Evolutionary conservation across 2,888 invertebrate species (phyloP), one percentile per base, ranked within the genome.

Genomic region (Monopis laevigella): DNA sequence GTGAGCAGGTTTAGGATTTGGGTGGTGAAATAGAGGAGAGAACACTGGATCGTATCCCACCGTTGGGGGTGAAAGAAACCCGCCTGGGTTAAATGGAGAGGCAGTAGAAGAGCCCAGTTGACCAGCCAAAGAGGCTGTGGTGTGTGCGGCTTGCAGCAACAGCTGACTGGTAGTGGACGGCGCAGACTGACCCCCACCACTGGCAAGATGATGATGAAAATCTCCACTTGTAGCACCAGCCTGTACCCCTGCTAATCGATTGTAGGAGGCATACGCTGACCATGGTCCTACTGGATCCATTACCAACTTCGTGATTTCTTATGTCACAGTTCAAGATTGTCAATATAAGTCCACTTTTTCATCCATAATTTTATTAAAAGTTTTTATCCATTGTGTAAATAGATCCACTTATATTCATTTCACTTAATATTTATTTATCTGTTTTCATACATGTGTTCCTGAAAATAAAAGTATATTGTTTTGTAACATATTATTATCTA

Each of bases 211-310:
- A 69, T 86, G 86, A 73, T 89, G 84, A 67, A 86, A 83, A 66
- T 87, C 85, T 57, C 86, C 84, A 70, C 85, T 82, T 60, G 86
- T 81, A 66, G 88, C 80, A 65, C 87, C 84, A 56, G 88, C 83
- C 65, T 87, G 87, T 52, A 87, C 86, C 55, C 86, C 85, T 52
- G 89, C 85, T 71, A 92, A 82, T 59, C 92, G 88, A 82, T 92
- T 92, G 84, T 92, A 92, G 55, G 90, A 88, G 65, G 88, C 84
- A 74, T 89, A 89, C 66, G 88, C 88, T 66, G 88, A 87, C 93
- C 93, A 93, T 82, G 92, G 91, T 82, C 90, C 91, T 73, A 90
- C 90, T 69, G 92, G 92, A 88, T 93, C 93, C 92, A 93, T 93
- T 81, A 82, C 82, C 82, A 78, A 68, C 77, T 78, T 65, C 71